phyloP scores from a whole-genome alignment of 2,888 invertebrate genomes.

The Meliscaeva auricollis region DNA sequence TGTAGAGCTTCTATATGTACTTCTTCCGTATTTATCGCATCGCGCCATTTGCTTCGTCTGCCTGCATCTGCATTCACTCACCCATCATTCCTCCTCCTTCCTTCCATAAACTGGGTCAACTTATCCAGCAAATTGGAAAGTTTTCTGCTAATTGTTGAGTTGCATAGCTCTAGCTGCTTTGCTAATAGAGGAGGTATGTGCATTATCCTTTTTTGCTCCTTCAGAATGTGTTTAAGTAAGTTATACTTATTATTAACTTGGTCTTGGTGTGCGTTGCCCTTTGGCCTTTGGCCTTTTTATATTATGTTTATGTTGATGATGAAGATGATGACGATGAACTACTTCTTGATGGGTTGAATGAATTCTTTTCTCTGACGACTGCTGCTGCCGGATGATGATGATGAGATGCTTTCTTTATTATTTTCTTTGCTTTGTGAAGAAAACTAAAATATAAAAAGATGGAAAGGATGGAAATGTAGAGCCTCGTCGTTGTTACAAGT shows the following conservation, averaged over 20 bases:
- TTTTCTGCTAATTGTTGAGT: constrained; percentile 65
- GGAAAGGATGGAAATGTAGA: background rate
- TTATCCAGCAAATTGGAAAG: constrained; percentile 63
- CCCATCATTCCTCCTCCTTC: background rate
- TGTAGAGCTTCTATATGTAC: constrained; percentile 7
- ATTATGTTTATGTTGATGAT: constrained; percentile 59
- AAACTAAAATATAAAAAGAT: constrained; percentile 4
- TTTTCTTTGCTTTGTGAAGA: constrained; percentile 11
- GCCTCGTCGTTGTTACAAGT: constrained; percentile 45
- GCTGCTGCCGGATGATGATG: constrained; percentile 12
- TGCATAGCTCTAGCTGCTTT: constrained; percentile 32
- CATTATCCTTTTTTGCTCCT: constrained; percentile 32
- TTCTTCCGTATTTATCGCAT: constrained; percentile 45
- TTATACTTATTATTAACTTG: constrained; percentile 30
- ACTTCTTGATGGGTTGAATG: constrained; percentile 35
- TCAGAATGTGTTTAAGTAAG: constrained; percentile 32
- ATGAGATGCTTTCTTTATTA: constrained; percentile 31
- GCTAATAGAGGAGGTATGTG: background rate
- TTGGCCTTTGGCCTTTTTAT: constrained; percentile 27
- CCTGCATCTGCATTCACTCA: no score
- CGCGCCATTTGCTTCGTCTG: constrained; percentile 28
- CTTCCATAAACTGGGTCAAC: constrained; percentile 51
- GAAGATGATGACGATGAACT: constrained; percentile 53
- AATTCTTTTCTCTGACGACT: constrained; percentile 23
- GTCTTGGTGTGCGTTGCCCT: constrained; percentile 43